phyloP scores from a whole-genome alignment of 2,797 vertebrate species.

The Perodicticus potto region DNA sequence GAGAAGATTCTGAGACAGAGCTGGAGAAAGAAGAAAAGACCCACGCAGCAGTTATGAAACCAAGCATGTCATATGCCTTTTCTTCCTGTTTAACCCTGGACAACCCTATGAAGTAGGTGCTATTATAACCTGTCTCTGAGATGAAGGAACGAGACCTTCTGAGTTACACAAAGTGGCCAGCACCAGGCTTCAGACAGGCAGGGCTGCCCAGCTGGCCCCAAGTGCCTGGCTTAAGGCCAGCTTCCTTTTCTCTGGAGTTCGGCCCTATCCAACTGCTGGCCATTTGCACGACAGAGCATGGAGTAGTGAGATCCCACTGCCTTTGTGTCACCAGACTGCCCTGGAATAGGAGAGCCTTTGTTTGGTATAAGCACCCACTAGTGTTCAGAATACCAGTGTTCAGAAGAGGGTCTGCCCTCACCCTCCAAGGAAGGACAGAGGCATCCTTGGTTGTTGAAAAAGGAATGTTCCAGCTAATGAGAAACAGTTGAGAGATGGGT shows the following conservation, averaged over 20 bases:
- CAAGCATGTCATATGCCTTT: not conserved
- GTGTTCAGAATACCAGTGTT: not conserved
- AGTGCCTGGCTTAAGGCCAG: not conserved
- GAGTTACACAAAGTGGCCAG: not conserved
- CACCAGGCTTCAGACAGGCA: no score
- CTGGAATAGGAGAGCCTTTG: slow-evolving; percentile 55
- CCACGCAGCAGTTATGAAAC: not conserved
- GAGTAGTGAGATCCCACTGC: not conserved
- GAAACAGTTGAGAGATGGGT: slow-evolving; percentile 79
- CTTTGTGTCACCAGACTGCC: not conserved
- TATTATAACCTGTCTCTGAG: not conserved
- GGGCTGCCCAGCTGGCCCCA: not conserved
- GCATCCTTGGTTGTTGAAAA: slow-evolving; percentile 66
- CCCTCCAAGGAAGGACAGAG: slow-evolving; percentile 55
- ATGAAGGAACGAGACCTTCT: not conserved
- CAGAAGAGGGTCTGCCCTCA: not conserved
- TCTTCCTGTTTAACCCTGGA: not conserved
- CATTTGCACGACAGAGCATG: not conserved
- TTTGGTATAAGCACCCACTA: not conserved
- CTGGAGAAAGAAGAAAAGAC: not conserved
- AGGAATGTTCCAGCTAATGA: slow-evolving; percentile 78
- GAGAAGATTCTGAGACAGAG: not conserved
- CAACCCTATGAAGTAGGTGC: not conserved
- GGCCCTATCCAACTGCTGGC: not conserved
- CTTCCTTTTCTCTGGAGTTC: not conserved